phyloP scores from a whole-genome alignment of 2,113 vertebrate species.

The Periophthalmodon schlosseri region DNA sequence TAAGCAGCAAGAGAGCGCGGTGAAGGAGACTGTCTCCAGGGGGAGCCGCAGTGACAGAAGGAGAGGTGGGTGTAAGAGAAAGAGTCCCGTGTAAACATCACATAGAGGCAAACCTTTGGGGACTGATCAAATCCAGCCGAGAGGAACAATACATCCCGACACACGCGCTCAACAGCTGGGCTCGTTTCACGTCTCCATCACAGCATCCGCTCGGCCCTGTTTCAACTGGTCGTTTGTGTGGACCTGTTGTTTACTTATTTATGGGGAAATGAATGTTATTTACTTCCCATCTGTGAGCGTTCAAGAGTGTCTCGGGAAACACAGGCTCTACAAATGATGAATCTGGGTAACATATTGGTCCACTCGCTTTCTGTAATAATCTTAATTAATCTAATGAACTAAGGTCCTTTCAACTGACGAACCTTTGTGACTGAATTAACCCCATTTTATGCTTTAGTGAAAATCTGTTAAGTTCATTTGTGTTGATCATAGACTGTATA shows the following conservation, averaged over 20 bases:
- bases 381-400: too few species aligned
- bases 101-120: conserved; percentile 19
- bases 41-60: background rate
- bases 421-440: too few species aligned
- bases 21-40: background rate
- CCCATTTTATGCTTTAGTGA: too few species aligned
- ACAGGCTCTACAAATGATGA: background rate
- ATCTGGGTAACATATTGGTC: background rate
- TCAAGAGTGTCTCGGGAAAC: background rate
- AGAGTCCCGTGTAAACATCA: conserved; percentile 13
- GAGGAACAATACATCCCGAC: conserved; percentile 16
- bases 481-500: too few species aligned
- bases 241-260: conserved; percentile 11
- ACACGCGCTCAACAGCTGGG: conserved; percentile 22
- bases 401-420: too few species aligned
- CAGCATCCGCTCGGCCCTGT: background rate
- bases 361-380: background rate
- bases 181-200: conserved; percentile 6
- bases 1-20: background rate
- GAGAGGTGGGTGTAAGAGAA: background rate
- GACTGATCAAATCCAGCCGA: conserved; percentile 20
- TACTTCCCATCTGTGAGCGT: background rate
- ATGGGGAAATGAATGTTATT: background rate
- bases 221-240: background rate
- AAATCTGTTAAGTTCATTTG: too few species aligned